Percentiles rank a stretch among this genome's conserved stretches.
Conservation (phyloP, 2,888 invertebrate species). For the Amiota communis region DNA sequence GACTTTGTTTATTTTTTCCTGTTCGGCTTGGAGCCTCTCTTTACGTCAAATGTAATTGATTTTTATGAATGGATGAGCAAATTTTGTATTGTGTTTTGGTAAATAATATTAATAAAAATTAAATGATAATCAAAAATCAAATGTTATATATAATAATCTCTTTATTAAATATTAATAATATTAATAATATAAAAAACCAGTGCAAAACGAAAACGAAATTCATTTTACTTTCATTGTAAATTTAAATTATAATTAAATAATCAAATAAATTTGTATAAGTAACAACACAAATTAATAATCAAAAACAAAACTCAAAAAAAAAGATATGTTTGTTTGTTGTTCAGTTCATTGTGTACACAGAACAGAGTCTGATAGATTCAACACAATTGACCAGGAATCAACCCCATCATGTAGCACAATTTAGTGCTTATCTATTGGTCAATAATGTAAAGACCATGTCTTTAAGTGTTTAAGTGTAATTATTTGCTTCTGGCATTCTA, state of each 20-base stretch:
- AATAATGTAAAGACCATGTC: no score
- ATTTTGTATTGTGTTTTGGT: no score
- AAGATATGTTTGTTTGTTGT: neutral
- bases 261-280: neutral
- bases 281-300: neutral
- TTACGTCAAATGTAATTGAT: no score
- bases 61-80: no score
- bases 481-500: no score
- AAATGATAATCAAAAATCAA: neutral
- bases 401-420: no score
- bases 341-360: neutral
- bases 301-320: neutral
- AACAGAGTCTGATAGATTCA: neutral
- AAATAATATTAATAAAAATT: neutral
- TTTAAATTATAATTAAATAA: slow-evolving; percentile 3
- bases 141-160: neutral
- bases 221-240: neutral
- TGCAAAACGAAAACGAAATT: neutral
- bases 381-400: no score
- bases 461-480: no score
- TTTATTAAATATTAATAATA: neutral
- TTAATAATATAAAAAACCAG: no score
- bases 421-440: no score
- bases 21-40: no score
- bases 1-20: no score